Base-by-base conservation (phyloP, 2,888 invertebrate genomes). In the Amiota mariae region DNA sequence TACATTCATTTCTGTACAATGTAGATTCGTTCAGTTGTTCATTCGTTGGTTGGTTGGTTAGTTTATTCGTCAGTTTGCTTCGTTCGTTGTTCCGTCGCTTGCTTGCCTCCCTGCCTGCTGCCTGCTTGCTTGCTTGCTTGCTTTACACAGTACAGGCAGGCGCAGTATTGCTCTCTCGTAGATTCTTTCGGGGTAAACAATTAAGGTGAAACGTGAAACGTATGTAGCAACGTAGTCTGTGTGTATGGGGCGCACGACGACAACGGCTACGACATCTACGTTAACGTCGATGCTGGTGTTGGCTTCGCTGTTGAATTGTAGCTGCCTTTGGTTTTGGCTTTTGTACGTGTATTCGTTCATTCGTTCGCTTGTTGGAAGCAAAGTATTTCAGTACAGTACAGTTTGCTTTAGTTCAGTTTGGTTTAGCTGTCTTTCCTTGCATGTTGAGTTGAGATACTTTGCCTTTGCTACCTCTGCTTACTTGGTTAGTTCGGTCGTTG, bases 371-470 rank as follows among this genome's bases (percentile, higher is more conserved):
- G 59, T 59, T 59, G 3, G 59, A 48, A 46, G 48, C 64, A 12
- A 48, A 66, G 48, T n/a, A 66, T 66, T 66, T 66, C 64, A 66
- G 64, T 66, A 66, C 64, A 66, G 64, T 66, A 66, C 64, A 48
- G 15, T 15, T 66, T 66, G 64, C 64, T 48, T 66, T 66, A 48
- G 24, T 66, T 66, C 47, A 66, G 64, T 66, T 63, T 36, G 36
- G 36, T 63, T 36, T 36, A 51, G 54, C n/a, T 51, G 54, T 36
- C 24, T 18, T 8, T 1, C 18, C 18, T 12, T 36, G 36, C 36
- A 6, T 36, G 12, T 51, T 51, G 8, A 51, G 54, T 51, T 51
- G 54, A 51, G 54, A 24, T 36, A 36, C 59, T 36, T 20, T 63
- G 11, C 36, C 63, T 63, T 20, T 20, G 2, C 13, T n/a, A n/a